A percentile compares a stretch with the other conserved stretches of the same genome.
Conservation (phyloP, 2,113 vertebrate species). For the Triplophysa dalaica region DNA sequence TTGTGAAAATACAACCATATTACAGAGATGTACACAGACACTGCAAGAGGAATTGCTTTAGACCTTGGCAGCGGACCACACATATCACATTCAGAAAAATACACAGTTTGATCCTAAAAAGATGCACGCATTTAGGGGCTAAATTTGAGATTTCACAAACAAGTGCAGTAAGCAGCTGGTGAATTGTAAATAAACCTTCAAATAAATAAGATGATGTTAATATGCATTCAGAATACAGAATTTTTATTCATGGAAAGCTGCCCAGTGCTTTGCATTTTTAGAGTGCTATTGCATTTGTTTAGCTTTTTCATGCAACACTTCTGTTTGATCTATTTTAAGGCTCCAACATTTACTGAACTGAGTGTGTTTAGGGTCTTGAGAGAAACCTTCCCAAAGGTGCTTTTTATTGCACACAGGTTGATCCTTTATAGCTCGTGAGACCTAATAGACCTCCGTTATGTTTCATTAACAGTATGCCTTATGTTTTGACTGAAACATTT, state of each 20-base stretch:
- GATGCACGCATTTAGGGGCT: slow-evolving; percentile 46
- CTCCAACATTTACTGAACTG: slow-evolving; percentile 16
- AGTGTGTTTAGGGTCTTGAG: not conserved
- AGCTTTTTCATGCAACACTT: slow-evolving; percentile 10
- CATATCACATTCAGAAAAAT: slow-evolving; percentile 29
- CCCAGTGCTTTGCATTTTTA: slow-evolving; percentile 35
- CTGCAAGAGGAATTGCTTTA: not conserved
- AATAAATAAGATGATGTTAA: slow-evolving; percentile 51
- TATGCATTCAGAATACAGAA: slow-evolving; percentile 48
- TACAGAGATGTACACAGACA: not conserved
- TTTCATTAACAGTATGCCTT: not conserved
- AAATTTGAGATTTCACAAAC: slow-evolving; percentile 32
- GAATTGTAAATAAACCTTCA: slow-evolving; percentile 54
- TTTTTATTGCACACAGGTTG: not conserved
- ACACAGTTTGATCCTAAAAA: slow-evolving; percentile 17
- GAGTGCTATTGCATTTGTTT: slow-evolving; percentile 51
- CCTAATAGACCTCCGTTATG: not conserved
- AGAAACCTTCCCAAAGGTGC: not conserved
- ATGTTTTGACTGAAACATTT: not conserved
- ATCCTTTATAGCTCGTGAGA: not conserved
- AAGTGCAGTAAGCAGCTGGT: slow-evolving; percentile 46
- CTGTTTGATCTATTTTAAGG: slow-evolving; percentile 44
- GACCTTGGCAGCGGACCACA: slow-evolving; percentile 30
- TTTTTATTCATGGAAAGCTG: slow-evolving; percentile 50
- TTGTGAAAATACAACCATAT: not conserved